Base-by-base conservation (phyloP, 2,113 vertebrate genomes). In the Petrocephalus microphthalmus region DNA sequence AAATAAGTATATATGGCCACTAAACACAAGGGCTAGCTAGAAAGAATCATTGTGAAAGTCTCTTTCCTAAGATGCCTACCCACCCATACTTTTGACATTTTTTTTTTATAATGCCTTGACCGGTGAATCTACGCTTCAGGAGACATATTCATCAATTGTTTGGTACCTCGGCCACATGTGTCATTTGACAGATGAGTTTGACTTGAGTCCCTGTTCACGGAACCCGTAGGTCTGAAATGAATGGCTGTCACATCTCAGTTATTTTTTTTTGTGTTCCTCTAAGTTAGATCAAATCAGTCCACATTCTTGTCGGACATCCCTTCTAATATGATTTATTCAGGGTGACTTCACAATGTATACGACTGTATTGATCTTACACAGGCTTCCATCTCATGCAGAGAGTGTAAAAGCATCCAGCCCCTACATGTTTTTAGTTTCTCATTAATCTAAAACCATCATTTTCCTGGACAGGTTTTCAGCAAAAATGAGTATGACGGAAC, bases 251-350 rank as follows among this genome's bases (percentile, higher is more conserved):
- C 71, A 42, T 78, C 71, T 42, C 17, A 42, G 33, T 42, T 78
- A 19, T 42, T 78, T 78, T 74, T 2, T 78, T 29, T 49, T 49
- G 60, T 13, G 60, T 29, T 29, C n/a, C 60, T 67, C 25, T 67
- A 29, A n/a, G 60, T 67, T 78, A 19, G 71, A 78, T 78, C 71
- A 7, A 42, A 78, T 78, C 29, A 78, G 71, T 78, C 33, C 33
- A 15, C 71, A 6, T 78, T 78, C 71, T 42, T 78, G 71, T 78
- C 71, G 71, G 71, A 78, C 33, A 78, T 78, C 6, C 71, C 71
- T 78, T 78, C 33, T 19, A 78, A 78, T 78, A 33, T 78, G 71
- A 78, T 78, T 67, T 67, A 67, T 67, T 67, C 60, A 67, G 60
- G 60, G 60, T 29, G 60, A 67, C 60, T 67, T 42, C 71, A 78